A percentile compares a stretch with the other conserved stretches of the same genome.
These are phyloP conservation scores for Aurelia aurita DNA, from an alignment of 30 jellyfish, hydroid and myxozoan species.

Conservation along the genomic window DNA sequence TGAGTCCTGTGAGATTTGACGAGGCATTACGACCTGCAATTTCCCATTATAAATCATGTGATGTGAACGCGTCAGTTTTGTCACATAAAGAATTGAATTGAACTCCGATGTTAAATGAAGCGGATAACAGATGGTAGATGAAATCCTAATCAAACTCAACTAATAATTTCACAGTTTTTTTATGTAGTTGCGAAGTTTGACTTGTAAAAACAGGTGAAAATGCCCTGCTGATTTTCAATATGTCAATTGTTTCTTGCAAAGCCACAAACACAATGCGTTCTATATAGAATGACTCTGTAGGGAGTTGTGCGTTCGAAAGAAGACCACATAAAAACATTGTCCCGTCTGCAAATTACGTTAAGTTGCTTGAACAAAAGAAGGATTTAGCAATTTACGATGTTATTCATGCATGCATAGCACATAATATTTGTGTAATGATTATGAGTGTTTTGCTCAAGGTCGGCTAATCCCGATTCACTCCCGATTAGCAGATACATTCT, in stretches of 20 bases:
- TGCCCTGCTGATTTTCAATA: conserved; percentile 68
- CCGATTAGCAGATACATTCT: conserved; percentile 74
- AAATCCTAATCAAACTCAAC: not conserved
- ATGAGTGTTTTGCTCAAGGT: conserved; percentile 76
- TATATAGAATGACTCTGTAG: conserved; percentile 59
- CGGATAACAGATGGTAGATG: conserved; percentile 15
- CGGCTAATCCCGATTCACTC: conserved; percentile 58
- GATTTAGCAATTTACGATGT: conserved; percentile 65
- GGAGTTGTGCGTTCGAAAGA: conserved; percentile 66
- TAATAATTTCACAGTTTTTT: conserved; percentile 36
- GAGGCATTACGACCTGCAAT: not conserved
- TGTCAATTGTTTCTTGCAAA: conserved; percentile 54
- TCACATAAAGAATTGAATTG: not conserved
- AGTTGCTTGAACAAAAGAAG: conserved; percentile 60
- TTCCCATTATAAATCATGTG: not conserved
- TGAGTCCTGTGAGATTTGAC: not conserved
- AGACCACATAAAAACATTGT: conserved; percentile 66
- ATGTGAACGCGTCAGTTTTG: not conserved
- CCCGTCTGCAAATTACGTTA: conserved; percentile 78
- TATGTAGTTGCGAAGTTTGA: not conserved
- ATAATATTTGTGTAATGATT: conserved; percentile 75
- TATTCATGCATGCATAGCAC: conserved; percentile 83
- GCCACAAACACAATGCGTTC: conserved; percentile 65
- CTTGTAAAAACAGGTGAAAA: conserved; percentile 72
- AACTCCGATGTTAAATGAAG: not conserved